Conservation (phyloP, 2,113 vertebrate genomes). For the Theristicus caerulescens region DNA sequence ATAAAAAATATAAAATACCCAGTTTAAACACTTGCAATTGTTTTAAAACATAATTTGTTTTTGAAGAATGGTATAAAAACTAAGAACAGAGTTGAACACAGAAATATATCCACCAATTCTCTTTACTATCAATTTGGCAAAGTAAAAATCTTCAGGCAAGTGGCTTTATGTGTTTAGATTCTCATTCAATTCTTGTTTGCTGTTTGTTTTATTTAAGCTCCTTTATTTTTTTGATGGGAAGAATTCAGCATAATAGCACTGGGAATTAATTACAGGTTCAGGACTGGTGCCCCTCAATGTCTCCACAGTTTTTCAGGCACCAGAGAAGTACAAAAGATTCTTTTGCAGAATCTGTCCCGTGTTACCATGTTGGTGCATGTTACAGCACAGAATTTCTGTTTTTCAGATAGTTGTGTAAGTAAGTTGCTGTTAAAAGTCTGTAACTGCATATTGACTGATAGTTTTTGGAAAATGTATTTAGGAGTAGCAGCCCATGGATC, state of each 20-base stretch:
- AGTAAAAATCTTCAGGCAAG: neutral
- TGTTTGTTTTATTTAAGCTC: conserved; percentile 10
- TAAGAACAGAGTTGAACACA: neutral
- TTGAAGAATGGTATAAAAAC: neutral
- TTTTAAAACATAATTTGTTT: neutral
- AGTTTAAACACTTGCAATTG: neutral
- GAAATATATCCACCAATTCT: neutral
- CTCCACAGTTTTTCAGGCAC: neutral
- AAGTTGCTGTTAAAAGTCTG: neutral
- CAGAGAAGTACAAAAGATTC: neutral
- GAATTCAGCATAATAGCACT: neutral
- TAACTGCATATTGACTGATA: neutral
- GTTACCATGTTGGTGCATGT: neutral
- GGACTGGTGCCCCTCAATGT: neutral
- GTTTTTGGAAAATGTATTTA: neutral
- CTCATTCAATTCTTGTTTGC: neutral
- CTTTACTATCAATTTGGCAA: neutral
- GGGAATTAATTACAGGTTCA: neutral
- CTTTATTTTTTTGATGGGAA: neutral
- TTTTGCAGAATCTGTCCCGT: neutral
- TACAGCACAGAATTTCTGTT: neutral
- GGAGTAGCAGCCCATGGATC: neutral
- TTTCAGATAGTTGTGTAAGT: neutral
- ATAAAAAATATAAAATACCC: neutral
- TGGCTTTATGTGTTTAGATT: neutral